Evolutionary conservation across 1,140 invertebrate species (phyloP).

Genomic region (Dendrolimus kikuchii): DNA sequence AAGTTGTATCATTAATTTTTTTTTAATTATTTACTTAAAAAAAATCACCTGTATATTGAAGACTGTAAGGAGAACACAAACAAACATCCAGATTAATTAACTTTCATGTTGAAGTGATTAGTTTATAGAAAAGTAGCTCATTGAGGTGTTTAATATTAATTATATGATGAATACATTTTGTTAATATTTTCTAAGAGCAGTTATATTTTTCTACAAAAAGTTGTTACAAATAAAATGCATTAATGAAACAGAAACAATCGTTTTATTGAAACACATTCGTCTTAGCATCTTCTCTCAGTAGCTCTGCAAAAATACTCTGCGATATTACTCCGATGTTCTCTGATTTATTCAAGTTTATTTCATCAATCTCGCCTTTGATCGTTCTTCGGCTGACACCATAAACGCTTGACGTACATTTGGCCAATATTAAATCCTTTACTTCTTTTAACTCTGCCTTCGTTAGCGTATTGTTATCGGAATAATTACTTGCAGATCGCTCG

Average conservation of each 20-base stretch:
- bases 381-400: constrained; percentile 39
- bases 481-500: constrained; percentile 23
- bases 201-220: too few species aligned
- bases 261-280: constrained; percentile 15
- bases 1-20: too few species aligned
- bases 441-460: constrained; percentile 43
- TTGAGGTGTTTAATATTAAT: too few species aligned
- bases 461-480: constrained; percentile 31
- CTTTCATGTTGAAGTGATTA: too few species aligned
- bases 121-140: too few species aligned
- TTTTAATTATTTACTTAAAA: too few species aligned
- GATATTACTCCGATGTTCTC: constrained; percentile 20
- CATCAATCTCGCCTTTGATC: constrained; percentile 20
- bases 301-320: constrained; percentile 34
- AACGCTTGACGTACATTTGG: constrained; percentile 37
- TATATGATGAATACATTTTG: too few species aligned
- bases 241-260: constrained; percentile 5
- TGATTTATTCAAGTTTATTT: neutral
- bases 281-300: constrained; percentile 16
- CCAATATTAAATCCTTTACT: constrained; percentile 46
- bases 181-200: too few species aligned
- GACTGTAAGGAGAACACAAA: too few species aligned
- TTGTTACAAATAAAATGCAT: constrained; percentile 4
- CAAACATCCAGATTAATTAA: too few species aligned
- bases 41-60: too few species aligned